Base-by-base conservation (phyloP, 2,888 invertebrate species). In the Ophion obscuratus region DNA sequence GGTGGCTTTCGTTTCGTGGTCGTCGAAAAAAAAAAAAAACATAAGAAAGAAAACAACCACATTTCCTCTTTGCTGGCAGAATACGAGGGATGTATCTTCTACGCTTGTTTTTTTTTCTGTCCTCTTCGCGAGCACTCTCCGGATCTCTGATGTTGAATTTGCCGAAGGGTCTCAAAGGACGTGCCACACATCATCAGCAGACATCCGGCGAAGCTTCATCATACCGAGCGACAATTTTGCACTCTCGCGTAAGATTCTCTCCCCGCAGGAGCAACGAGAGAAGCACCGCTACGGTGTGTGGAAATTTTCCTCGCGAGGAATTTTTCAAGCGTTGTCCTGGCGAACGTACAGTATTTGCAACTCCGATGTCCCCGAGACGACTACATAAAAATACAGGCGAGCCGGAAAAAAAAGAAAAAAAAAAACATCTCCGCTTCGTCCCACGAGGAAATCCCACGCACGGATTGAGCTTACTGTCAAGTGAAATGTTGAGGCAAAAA, bases 61-160 rank as follows among this genome's bases (percentile, higher is more conserved):
- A 31, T 40, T 61, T 40, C 61, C 57, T 90, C 90, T 91, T 62
- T 79, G 67, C 62, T 90, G 91, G 90, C 88, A 11, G 20, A 20
- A 73, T 91, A 93, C 67, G 92, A 93, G 92, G 91, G 90, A 92
- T 92, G 91, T 91, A 89, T 89, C 85, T 86, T 86, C 87, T 79
- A 87, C 76, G 77, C 27, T 81, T 31, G 31, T 64, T 44, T 57
- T 59, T 84, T 84, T 64, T 57, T 74, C 17, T n/a, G 57, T 53
- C 5, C 62, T 17, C 17, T 71, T 20, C 53, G 47, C 61, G 62
- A 47, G 59, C 82, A 79, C 80, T 80, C 80, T 80, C 70, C 64
- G 11, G 10, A 80, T 64, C 79, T 76, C 66, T 44, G 59, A 27
- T 44, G 81, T 74, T 85, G 80, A 80, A 84, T 86, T 82, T 84